Base-by-base conservation (phyloP, 2,113 vertebrate genomes). In the Oryzias melastigma region DNA sequence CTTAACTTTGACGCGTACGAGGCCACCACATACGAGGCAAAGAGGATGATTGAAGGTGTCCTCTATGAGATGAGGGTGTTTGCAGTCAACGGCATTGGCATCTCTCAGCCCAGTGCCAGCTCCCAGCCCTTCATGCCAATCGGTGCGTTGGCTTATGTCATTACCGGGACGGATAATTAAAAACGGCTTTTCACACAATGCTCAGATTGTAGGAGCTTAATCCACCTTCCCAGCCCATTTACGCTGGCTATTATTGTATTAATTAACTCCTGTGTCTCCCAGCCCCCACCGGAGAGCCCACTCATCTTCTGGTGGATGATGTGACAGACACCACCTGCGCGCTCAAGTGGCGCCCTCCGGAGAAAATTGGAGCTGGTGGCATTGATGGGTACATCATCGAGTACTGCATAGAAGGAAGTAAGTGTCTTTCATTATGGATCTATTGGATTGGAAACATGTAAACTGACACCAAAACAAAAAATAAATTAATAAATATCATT, bases 31-130 rank as follows among this genome's bases (percentile, higher is more conserved):
- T 96, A 94, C 0, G 93, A 95, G 71, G 92, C 93, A 7, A 94
- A 92, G 84, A 94, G 89, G 85, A 97, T 97, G 95, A 95, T 96
- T 2, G 95, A 97, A 79, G 95, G 95, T 0, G 53, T 94, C 0
- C 75, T 93, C 6, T 96, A 97, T 1, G 95, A 97, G 88, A 96
- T 97, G 93, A 90, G 94, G 8, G 94, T 95, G 60, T 96, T 93
- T 5, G 92, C 95, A 0, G 93, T 95, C 83, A 97, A 97, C 0
- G 79, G 88, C 73, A 95, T 96, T 0, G 95, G 95, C 0, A 50
- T 94, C 58, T 95, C 94, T 1, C 92, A 93, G 84, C 93, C 95
- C 81, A 96, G 95, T 20, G 52, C 40, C 0, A 90, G 76, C 14
- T 95, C 95, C 67, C 80, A 90, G 84, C 90, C 91, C 78, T 93